Evolutionary conservation across 2,797 vertebrate genomes (phyloP).

Genomic region (Meda fulgida): DNA sequence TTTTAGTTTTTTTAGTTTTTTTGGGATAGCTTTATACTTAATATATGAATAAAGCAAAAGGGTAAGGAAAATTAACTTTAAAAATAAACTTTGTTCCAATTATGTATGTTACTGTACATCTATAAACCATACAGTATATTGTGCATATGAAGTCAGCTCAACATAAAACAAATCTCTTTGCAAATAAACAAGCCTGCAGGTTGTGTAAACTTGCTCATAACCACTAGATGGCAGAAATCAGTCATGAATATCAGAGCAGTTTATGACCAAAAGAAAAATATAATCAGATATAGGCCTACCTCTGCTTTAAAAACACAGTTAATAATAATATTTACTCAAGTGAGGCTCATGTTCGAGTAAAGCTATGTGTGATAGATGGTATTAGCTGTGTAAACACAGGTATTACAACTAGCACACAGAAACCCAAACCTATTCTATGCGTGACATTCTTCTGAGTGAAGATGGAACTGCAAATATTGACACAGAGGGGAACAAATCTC

Average conservation of each 20-base stretch:
- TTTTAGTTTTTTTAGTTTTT: background rate
- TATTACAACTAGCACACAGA: conserved; percentile 19
- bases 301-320: conserved; percentile 10
- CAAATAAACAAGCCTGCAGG: background rate
- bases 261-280: background rate
- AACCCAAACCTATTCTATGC: conserved; percentile 8
- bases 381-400: conserved; percentile 26
- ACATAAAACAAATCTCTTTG: background rate
- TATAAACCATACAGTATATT: background rate
- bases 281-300: background rate
- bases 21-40: background rate
- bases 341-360: background rate
- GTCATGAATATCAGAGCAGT: conserved; percentile 7
- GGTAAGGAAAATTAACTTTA: background rate
- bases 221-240: conserved; percentile 66
- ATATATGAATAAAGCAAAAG: background rate
- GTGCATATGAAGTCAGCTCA: too few species aligned
- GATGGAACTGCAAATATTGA: conserved; percentile 56
- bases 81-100: background rate
- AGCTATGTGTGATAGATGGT: conserved; percentile 23
- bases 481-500: conserved; percentile 40
- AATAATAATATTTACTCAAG: conserved; percentile 23
- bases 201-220: background rate
- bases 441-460: conserved; percentile 23
- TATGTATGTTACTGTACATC: background rate